phyloP scores from a whole-genome alignment of 2,888 invertebrate species.

The Apamea sordens region DNA sequence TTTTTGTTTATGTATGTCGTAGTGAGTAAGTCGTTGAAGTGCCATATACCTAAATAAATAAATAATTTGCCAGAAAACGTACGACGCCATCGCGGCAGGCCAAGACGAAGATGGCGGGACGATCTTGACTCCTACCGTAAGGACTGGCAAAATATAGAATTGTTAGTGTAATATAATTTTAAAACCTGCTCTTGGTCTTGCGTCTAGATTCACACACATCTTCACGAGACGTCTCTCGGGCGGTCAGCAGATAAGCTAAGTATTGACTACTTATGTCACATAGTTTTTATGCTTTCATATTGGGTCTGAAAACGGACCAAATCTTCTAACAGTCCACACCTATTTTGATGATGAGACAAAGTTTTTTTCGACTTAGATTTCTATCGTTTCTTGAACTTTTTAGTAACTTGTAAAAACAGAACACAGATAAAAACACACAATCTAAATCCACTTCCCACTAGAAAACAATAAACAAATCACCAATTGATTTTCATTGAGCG shows the following conservation, averaged over 20 bases:
- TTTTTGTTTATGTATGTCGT: too few species aligned
- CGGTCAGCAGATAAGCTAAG: background rate
- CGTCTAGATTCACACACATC: slow-evolving; percentile 38
- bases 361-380: background rate
- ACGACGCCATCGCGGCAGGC: too few species aligned
- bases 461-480: slow-evolving; percentile 35
- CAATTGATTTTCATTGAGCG: slow-evolving; percentile 30
- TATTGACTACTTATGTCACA: background rate
- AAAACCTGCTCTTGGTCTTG: slow-evolving; percentile 39
- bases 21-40: too few species aligned
- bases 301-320: background rate
- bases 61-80: too few species aligned
- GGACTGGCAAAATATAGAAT: background rate
- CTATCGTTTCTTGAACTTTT: background rate
- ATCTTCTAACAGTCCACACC: background rate
- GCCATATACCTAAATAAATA: too few species aligned
- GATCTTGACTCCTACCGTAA: too few species aligned
- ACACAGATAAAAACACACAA: slow-evolving; percentile 4
- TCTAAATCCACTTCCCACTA: slow-evolving; percentile 22
- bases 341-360: background rate
- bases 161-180: background rate
- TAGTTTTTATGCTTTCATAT: background rate
- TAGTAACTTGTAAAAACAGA: background rate
- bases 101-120: too few species aligned
- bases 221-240: background rate